These are phyloP conservation scores for Intellagama lesueurii DNA, from an alignment of 2,797 vertebrate species.

Conservation along the genomic window DNA sequence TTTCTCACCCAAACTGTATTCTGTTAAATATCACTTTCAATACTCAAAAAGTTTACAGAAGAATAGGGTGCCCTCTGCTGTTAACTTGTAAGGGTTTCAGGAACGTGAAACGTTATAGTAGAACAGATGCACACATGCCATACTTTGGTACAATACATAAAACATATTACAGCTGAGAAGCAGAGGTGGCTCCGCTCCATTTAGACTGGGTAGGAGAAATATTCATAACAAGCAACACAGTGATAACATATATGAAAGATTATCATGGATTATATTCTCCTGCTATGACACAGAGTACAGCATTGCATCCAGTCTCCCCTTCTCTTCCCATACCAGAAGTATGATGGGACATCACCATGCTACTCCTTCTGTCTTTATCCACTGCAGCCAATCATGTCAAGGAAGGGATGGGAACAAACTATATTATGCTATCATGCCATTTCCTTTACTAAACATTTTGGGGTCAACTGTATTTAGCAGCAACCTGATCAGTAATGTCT, in stretches of 20 bases:
- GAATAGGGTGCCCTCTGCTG: constrained; percentile 60
- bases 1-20: neutral
- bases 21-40: neutral
- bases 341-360: neutral
- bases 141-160: neutral
- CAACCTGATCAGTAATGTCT: neutral
- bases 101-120: neutral
- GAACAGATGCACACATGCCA: accelerated
- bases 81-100: constrained; percentile 4
- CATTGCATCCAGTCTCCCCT: neutral
- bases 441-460: neutral
- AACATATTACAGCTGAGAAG: neutral
- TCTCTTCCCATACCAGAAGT: neutral
- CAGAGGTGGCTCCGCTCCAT: neutral
- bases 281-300: neutral
- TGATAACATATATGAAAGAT: neutral
- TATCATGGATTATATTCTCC: neutral
- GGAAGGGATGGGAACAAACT: neutral
- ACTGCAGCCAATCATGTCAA: neutral
- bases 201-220: neutral
- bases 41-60: neutral
- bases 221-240: neutral
- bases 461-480: neutral
- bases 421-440: too few species aligned
- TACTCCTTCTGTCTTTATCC: too few species aligned